Conservation (phyloP, 2,113 vertebrate species). For the Raja brachyura region DNA sequence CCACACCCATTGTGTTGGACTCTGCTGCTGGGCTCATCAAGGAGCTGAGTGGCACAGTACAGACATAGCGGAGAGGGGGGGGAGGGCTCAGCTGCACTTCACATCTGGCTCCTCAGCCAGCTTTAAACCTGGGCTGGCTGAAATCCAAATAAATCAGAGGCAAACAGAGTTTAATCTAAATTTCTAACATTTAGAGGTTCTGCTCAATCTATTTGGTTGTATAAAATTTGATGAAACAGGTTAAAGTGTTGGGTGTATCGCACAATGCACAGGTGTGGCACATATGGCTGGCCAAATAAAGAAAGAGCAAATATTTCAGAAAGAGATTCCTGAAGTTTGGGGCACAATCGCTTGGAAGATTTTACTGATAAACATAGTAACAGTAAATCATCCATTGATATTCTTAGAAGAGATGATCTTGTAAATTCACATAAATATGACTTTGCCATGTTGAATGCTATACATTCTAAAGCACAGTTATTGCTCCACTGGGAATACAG, state of each 20-base stretch:
- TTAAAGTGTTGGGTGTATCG: conserved; percentile 43
- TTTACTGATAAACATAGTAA: conserved; percentile 20
- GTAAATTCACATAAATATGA: conserved; percentile 20
- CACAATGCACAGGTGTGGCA: conserved; percentile 44
- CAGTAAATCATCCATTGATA: conserved; percentile 25
- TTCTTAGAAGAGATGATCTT: conserved; percentile 36
- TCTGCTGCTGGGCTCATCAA: too few species aligned
- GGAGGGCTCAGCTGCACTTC: too few species aligned
- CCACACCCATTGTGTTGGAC: too few species aligned
- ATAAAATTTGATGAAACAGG: not conserved
- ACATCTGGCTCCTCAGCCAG: too few species aligned
- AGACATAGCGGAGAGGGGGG: too few species aligned
- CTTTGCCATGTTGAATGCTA: not conserved
- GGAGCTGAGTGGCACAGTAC: too few species aligned
- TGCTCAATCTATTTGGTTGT: not conserved
- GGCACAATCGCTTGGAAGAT: conserved; percentile 12
- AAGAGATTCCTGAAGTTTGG: conserved; percentile 16
- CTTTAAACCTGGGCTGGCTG: too few species aligned
- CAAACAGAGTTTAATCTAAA: not conserved
- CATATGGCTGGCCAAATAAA: conserved; percentile 43
- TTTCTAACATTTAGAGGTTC: not conserved
- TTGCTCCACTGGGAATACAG: not conserved
- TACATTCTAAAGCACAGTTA: conserved; percentile 32
- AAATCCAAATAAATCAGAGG: too few species aligned
- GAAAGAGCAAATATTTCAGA: conserved; percentile 35